Conservation (phyloP, 2,888 invertebrate species). For the Agrochola lota region DNA sequence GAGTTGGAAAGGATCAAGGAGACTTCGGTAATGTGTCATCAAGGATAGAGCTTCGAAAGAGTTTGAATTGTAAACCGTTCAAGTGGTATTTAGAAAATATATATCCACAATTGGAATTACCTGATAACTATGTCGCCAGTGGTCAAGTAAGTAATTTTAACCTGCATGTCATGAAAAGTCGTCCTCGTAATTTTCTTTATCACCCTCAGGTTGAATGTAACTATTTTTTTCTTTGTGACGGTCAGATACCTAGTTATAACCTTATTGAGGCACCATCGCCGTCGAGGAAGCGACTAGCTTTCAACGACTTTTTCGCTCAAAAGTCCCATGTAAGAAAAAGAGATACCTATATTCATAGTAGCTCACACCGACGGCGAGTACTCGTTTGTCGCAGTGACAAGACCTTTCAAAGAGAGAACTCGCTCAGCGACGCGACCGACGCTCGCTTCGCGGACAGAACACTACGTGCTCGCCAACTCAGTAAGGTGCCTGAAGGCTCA, state of each 20-base stretch:
- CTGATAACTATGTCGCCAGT: slow-evolving; percentile 97
- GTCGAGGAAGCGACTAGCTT: neutral
- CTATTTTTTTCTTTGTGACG: neutral
- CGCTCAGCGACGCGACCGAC: neutral
- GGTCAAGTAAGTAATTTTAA: slow-evolving; percentile 94
- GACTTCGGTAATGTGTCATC: slow-evolving; percentile 97
- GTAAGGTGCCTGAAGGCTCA: neutral
- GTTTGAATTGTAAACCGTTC: slow-evolving; percentile 97
- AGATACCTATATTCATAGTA: neutral
- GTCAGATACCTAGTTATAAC: neutral
- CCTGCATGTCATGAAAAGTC: no score
- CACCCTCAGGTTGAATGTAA: neutral
- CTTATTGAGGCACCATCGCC: neutral
- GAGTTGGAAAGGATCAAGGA: slow-evolving; percentile 97
- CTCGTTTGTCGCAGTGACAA: neutral
- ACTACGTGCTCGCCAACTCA: neutral
- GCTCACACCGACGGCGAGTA: neutral
- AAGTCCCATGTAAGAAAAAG: neutral
- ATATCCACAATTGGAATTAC: slow-evolving; percentile 98
- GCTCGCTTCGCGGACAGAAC: neutral
- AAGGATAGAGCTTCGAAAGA: slow-evolving; percentile 94
- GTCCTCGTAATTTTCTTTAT: neutral
- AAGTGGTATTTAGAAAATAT: slow-evolving; percentile 99
- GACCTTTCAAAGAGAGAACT: neutral
- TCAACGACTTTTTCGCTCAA: neutral